These are phyloP conservation scores for Leptinotarsa defecta DNA, from an alignment of 1,140 invertebrate species.

Conservation along the genomic window DNA sequence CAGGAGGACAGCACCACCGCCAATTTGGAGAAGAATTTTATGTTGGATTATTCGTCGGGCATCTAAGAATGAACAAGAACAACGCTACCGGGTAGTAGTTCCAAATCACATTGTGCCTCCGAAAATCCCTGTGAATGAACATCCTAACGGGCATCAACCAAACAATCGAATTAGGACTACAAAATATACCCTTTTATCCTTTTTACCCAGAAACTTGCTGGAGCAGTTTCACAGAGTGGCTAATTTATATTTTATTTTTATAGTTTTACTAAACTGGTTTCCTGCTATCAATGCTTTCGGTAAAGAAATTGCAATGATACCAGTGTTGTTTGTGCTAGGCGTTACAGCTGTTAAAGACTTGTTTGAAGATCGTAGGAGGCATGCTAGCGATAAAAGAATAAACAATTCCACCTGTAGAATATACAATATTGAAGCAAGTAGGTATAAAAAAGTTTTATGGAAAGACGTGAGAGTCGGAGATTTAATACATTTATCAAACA, in stretches of 20 bases:
- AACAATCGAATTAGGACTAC: constrained; percentile 91
- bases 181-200: constrained; percentile 93
- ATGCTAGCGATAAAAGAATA: constrained; percentile 88
- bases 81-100: constrained; percentile 73
- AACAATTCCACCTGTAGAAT: constrained; percentile 92
- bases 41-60: constrained; percentile 63
- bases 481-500: constrained; percentile 93
- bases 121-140: constrained; percentile 74
- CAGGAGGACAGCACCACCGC: constrained; percentile 69
- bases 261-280: constrained; percentile 94
- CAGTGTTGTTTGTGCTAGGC: constrained; percentile 90
- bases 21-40: constrained; percentile 70
- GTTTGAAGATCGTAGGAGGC: constrained; percentile 91
- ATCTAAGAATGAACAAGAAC: constrained; percentile 62
- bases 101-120: constrained; percentile 83
- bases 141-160: constrained; percentile 81
- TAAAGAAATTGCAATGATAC: constrained; percentile 94
- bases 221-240: constrained; percentile 98
- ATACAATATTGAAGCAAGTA: constrained; percentile 80
- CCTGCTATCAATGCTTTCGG: constrained; percentile 93
- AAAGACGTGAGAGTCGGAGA: constrained; percentile 91
- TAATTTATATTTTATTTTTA: constrained; percentile 97
- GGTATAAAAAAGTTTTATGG: constrained; percentile 88
- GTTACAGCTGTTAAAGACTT: constrained; percentile 97
- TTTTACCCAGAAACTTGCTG: constrained; percentile 94